Evolutionary conservation across 2,888 invertebrate genomes (phyloP).

Genomic region (Thera britannica): DNA sequence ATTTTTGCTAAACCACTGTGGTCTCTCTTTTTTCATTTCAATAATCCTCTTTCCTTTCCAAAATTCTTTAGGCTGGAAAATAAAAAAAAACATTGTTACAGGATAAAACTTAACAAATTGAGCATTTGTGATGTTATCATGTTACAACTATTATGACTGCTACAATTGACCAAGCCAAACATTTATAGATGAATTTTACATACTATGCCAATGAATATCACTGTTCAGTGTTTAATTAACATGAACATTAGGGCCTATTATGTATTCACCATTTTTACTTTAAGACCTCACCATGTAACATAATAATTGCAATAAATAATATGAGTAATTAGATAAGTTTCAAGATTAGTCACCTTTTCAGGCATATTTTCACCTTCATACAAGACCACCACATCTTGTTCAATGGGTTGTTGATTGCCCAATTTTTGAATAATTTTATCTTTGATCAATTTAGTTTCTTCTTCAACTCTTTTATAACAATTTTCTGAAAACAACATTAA

Average conservation of each 20-base stretch:
- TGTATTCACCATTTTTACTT: too few relatives aligned
- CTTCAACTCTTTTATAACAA: slow-evolving; percentile 92
- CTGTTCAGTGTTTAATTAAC: too few relatives aligned
- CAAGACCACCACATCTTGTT: slow-evolving; percentile 93
- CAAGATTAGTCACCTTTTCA: slow-evolving; percentile 65
- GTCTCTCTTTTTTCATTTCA: slow-evolving; percentile 93
- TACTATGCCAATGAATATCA: too few relatives aligned
- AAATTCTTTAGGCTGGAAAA: slow-evolving; percentile 82
- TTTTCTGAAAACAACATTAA: slow-evolving; percentile 84
- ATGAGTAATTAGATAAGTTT: not conserved
- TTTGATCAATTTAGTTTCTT: slow-evolving; percentile 93
- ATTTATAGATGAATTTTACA: too few relatives aligned
- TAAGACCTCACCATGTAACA: too few relatives aligned
- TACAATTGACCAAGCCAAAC: too few relatives aligned
- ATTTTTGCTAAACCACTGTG: slow-evolving; percentile 95
- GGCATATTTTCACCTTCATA: slow-evolving; percentile 91
- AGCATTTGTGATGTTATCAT: too few relatives aligned
- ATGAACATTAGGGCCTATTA: too few relatives aligned
- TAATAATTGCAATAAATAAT: not conserved
- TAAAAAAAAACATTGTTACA: slow-evolving; percentile 1
- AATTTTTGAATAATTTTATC: slow-evolving; percentile 89
- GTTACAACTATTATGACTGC: too few relatives aligned
- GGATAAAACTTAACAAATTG: too few relatives aligned
- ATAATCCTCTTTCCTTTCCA: slow-evolving; percentile 91
- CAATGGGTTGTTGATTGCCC: slow-evolving; percentile 89